phyloP scores from a whole-genome alignment of 2,797 vertebrate genomes.

The Siniperca scherzeri region DNA sequence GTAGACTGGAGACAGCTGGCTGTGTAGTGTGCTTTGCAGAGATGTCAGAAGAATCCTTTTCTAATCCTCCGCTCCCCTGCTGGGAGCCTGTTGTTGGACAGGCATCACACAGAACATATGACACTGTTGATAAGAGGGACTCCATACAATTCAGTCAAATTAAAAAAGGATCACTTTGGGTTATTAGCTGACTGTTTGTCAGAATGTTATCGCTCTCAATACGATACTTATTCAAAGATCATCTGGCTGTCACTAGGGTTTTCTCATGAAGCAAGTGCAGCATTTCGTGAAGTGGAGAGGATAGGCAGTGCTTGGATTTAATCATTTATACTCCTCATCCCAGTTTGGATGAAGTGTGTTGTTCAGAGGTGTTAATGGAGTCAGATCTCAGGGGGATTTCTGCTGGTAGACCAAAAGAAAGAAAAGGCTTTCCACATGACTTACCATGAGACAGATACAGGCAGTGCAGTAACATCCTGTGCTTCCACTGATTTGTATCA shows the following conservation, averaged over 20 bases:
- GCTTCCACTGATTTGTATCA: conserved; percentile 41
- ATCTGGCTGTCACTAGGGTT: conserved; percentile 57
- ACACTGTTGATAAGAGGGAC: conserved; percentile 78
- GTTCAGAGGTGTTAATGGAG: conserved; percentile 73
- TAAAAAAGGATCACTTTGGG: conserved; percentile 71
- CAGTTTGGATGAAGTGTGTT: conserved; percentile 63
- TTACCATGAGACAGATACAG: conserved; percentile 36
- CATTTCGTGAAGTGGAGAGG: conserved; percentile 51
- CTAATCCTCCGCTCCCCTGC: conserved; percentile 78
- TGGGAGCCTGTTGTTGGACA: conserved; percentile 77
- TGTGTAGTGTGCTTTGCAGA: conserved; percentile 58
- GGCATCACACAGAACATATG: conserved; percentile 75
- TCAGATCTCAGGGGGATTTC: conserved; percentile 62
- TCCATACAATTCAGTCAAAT: conserved; percentile 64
- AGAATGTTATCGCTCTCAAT: conserved; percentile 58
- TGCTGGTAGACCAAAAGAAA: conserved; percentile 45
- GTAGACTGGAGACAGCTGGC: conserved; percentile 68
- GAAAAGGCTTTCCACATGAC: conserved; percentile 50
- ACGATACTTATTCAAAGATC: conserved; percentile 53
- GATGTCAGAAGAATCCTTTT: conserved; percentile 71
- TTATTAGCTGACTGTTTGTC: conserved; percentile 71
- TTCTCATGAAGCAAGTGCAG: conserved; percentile 46
- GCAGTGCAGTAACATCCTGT: conserved; percentile 23
- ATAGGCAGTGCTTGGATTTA: conserved; percentile 52
- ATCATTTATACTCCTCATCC: conserved; percentile 70